Evolutionary conservation across 2,797 vertebrate genomes (phyloP).

Genomic region (Cephalopachus bancanus): DNA sequence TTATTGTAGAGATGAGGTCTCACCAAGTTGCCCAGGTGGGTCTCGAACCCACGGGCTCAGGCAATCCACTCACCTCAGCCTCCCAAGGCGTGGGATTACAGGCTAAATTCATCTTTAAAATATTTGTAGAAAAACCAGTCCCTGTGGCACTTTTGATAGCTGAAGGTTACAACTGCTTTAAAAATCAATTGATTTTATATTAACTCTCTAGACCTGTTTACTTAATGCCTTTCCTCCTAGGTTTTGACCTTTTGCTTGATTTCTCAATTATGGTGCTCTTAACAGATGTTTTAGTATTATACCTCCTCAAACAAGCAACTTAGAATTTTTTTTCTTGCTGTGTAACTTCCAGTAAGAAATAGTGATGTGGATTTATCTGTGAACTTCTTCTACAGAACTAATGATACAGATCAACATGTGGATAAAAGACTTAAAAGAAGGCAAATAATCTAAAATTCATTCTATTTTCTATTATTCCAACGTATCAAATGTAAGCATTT

Average conservation of each 20-base stretch:
- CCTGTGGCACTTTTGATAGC: background rate
- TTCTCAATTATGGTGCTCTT: slow-evolving; percentile 22
- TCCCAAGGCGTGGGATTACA: too few relatives aligned
- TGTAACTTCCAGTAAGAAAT: background rate
- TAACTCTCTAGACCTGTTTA: background rate
- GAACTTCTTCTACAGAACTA: slow-evolving; percentile 38
- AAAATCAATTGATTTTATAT: slow-evolving; percentile 42
- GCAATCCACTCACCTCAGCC: too few relatives aligned
- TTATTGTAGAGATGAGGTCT: too few relatives aligned
- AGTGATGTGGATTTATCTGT: slow-evolving; percentile 11
- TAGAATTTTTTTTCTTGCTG: background rate
- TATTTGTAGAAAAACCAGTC: slow-evolving; percentile 34
- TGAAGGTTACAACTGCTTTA: slow-evolving; percentile 42
- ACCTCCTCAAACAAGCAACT: slow-evolving; percentile 48
- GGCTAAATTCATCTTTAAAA: background rate
- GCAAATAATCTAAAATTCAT: slow-evolving; percentile 18
- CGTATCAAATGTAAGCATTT: slow-evolving; percentile 53
- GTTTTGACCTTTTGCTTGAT: slow-evolving; percentile 54
- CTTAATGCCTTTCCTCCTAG: slow-evolving; percentile 12
- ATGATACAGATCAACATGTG: background rate
- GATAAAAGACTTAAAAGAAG: slow-evolving; percentile 37
- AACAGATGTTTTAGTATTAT: slow-evolving; percentile 2
- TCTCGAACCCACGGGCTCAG: too few relatives aligned
- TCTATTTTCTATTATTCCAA: slow-evolving; percentile 42
- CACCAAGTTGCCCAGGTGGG: too few relatives aligned